Conservation (phyloP, 2,888 invertebrate species). For the Drosophila emarginata region DNA sequence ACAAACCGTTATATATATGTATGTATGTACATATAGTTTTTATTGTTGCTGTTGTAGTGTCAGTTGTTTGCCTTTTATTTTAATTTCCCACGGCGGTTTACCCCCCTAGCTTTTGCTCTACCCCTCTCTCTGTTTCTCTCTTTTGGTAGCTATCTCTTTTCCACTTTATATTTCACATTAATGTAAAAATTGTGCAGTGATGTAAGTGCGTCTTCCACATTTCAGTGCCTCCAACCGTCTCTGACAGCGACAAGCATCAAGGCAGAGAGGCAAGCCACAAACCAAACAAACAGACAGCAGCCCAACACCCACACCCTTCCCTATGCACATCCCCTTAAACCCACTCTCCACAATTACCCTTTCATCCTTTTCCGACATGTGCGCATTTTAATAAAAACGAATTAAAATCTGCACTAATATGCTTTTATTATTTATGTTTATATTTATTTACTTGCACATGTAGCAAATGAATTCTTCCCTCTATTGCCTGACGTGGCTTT, state of each 20-base stretch:
- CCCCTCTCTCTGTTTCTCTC: conserved; percentile 18
- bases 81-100: conserved; percentile 69
- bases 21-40: conserved; percentile 21
- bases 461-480: conserved; percentile 61
- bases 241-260: conserved; percentile 1
- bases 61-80: conserved; percentile 62
- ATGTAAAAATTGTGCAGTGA: conserved; percentile 76
- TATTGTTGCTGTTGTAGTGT: conserved; percentile 29
- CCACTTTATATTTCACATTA: conserved; percentile 60
- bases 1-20: background rate
- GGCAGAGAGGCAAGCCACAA: conserved; percentile 48
- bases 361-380: conserved; percentile 7
- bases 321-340: background rate
- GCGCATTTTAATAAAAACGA: conserved; percentile 65
- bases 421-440: conserved; percentile 68
- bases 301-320: background rate
- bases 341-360: background rate
- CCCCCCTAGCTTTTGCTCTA: conserved; percentile 30
- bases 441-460: conserved; percentile 57
- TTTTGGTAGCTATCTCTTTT: background rate
- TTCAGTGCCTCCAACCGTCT: conserved; percentile 42
- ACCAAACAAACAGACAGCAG: conserved; percentile 46
- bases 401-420: conserved; percentile 75
- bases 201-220: conserved; percentile 74
- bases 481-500: background rate